phyloP scores from a whole-genome alignment of 2,113 vertebrate species.

The Datnioides undecimradiatus region DNA sequence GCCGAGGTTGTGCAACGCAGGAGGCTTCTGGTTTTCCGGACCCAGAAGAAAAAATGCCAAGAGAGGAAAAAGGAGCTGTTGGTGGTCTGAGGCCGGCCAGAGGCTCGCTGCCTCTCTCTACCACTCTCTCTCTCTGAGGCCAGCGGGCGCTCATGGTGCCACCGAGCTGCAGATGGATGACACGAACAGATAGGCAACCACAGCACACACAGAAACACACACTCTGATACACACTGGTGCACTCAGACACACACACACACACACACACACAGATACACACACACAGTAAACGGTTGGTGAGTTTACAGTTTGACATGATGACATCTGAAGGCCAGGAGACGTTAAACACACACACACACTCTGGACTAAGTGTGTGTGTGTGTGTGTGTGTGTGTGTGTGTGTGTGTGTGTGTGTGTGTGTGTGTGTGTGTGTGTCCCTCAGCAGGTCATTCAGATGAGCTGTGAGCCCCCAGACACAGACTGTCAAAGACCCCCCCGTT shows the following conservation, averaged over 20 bases:
- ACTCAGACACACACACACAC: slow-evolving; percentile 5
- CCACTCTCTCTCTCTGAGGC: neutral
- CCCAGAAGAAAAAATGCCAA: slow-evolving; percentile 63
- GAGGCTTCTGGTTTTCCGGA: slow-evolving; percentile 86
- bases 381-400: neutral
- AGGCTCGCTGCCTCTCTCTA: neutral
- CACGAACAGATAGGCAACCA: slow-evolving; percentile 77
- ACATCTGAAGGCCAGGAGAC: neutral
- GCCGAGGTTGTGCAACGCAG: slow-evolving; percentile 82
- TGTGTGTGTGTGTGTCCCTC: no score
- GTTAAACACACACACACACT: neutral
- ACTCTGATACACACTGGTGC: neutral
- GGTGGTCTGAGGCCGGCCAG: slow-evolving; percentile 65
- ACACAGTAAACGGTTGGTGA: neutral
- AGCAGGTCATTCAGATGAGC: no score
- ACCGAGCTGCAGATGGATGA: slow-evolving; percentile 50
- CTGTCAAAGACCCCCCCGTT: no score
- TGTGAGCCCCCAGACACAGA: no score
- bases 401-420: no score
- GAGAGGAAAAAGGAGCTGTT: slow-evolving; percentile 80
- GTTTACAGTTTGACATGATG: neutral
- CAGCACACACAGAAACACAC: slow-evolving; percentile 53
- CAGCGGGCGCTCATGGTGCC: slow-evolving; percentile 34
- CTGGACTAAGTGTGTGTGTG: neutral
- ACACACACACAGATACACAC: slow-evolving; percentile 2